Evolutionary conservation across 1,140 invertebrate species (phyloP), one percentile per base, ranked within the genome.

Genomic region (Caenorhabditis tropicalis): DNA sequence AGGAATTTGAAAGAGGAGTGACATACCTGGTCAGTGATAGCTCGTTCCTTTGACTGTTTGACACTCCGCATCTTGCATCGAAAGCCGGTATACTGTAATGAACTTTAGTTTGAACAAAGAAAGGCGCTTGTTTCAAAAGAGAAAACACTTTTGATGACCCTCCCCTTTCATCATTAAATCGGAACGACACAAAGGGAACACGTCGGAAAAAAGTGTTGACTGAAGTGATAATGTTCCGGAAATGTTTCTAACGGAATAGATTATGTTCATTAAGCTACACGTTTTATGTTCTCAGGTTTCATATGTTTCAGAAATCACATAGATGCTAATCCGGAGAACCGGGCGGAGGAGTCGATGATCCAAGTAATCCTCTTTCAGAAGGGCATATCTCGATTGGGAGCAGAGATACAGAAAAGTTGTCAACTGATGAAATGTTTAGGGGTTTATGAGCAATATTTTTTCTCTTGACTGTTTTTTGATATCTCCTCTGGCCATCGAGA

Each of bases 21-120:
- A 60, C 60, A 10, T 36, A 74, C 65, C 65, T 74, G 65, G 65
- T 74, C 43, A 74, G 65, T 74, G 65, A 74, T 74, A 74, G 65
- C 65, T 74, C 65, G 65, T 74, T 74, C 36, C 65, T 29, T 29
- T 74, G 65, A 43, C 65, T 74, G 65, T 74, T 74, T 74, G 65
- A 74, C 65, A 74, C 65, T 43, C 65, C 65, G 36, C 65, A 74
- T 74, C 65, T 74, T 74, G 65, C 65, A 74, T 74, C 65, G 36
- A 74, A n/a, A n/a, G 15, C 65, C 43, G 65, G 65, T 74, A 74
- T 74, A 43, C 65, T 74, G 65, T n/a, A 74, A n/a, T 21, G 21
- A 56, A 19, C 19, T 12, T 15, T 27, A 58, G 53, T 21, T 27
- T 21, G 58, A 33, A 65, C 19, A 27, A 33, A 33, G 58, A 19